Evolutionary conservation across 2,113 vertebrate species (phyloP), one percentile per base, ranked within the genome.

Genomic region (Entomyzon cyanotis): DNA sequence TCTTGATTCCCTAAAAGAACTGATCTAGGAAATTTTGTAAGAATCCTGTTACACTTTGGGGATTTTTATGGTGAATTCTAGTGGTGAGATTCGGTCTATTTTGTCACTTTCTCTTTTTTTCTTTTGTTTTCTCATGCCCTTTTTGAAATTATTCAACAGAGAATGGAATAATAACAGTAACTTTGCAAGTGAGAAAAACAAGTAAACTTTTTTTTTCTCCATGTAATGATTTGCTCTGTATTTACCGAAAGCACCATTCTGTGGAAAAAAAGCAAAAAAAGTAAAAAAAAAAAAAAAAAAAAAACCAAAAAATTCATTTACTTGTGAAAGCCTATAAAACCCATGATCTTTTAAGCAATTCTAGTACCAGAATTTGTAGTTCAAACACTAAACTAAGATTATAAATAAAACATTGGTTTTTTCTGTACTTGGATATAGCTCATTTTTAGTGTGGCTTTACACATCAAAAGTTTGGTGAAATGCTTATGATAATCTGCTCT

Each of bases 341-440:
- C 98, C 98, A 98, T 98, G 97, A 99, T 98, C 98, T 99, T 99
- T 98, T 97, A 98, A 99, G 98, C 80, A 97, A 98, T 98, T 99
- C 98, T 99, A 99, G 98, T 98, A 98, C 94, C 98, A 98, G 98
- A 99, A 98, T 99, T 99, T 99, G 99, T 99, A 99, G 99, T 99
- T 98, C 98, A 99, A 99, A 98, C 98, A 98, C 98, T 98, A 99
- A 98, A 98, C 98, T 98, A 99, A 99, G 98, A 98, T 99, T 98
- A 98, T 99, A 98, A 99, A 99, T 99, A 99, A 99, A 99, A 98
- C 98, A 99, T 98, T 99, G 98, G 95, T 98, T 96, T 96, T 99
- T 99, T 99, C 98, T 99, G 98, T 99, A 98, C 97, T 91, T 95
- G 96, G 95, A 96, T 92, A 97, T 69, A 98, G 80, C 76, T 98